phyloP scores from a whole-genome alignment of 2,113 vertebrate species.

The Ailurus styani region DNA sequence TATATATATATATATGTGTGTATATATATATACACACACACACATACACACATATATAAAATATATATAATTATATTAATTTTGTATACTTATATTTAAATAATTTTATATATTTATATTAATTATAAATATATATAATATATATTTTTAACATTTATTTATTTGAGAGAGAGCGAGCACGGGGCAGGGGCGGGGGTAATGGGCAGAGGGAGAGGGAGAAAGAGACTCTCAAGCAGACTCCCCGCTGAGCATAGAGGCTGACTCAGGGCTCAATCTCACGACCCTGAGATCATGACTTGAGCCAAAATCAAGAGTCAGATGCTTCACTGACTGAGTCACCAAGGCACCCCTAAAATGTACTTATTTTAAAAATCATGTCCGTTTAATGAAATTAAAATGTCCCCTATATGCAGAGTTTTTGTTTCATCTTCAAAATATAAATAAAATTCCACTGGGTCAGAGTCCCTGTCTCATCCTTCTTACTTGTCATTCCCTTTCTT shows the following conservation, averaged over 20 bases:
- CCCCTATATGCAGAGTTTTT: not conserved
- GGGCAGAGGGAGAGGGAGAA: not conserved
- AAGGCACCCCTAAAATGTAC: not conserved
- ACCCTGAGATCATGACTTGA: not conserved
- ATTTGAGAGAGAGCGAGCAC: not conserved
- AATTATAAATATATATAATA: not conserved
- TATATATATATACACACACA: too few species aligned
- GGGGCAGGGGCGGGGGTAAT: too few species aligned
- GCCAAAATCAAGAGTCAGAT: not conserved
- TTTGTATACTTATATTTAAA: too few species aligned
- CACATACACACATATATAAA: too few species aligned
- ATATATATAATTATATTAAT: too few species aligned
- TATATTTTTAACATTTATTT: not conserved
- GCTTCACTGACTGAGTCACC: not conserved
- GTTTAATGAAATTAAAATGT: not conserved
- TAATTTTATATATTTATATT: too few species aligned
- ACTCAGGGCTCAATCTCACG: not conserved
- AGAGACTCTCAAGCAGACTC: not conserved
- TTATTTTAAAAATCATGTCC: not conserved
- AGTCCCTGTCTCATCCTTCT: not conserved
- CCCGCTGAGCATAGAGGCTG: not conserved
- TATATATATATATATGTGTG: too few species aligned
- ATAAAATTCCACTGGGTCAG: not conserved
- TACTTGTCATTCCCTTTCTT: not conserved
- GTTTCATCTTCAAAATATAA: slow-evolving; percentile 25